Evolutionary conservation across 2,888 invertebrate species (phyloP).

Genomic region (Acanthococcus lagerstroemiae): DNA sequence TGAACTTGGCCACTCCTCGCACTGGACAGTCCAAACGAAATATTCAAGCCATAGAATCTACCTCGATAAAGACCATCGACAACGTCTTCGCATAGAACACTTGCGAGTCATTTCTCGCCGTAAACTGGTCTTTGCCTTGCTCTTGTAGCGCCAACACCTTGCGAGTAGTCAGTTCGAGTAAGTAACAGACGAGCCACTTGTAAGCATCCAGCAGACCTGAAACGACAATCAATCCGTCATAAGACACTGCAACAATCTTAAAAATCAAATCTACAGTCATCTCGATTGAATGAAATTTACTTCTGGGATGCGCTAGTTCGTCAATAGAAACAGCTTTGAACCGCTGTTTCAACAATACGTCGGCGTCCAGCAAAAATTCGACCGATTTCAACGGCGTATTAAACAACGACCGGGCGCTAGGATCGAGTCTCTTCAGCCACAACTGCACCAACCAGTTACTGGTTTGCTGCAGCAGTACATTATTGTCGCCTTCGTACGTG

Average conservation of each 20-base stretch:
- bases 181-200: constrained; percentile 72
- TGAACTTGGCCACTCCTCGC: no score
- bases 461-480: constrained; percentile 74
- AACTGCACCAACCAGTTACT: constrained; percentile 70
- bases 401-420: constrained; percentile 40
- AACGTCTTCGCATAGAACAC: constrained; percentile 69
- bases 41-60: no score
- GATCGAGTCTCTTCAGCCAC: constrained; percentile 43
- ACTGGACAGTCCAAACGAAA: no score
- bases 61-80: constrained; percentile 72
- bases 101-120: constrained; percentile 74
- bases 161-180: constrained; percentile 57
- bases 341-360: constrained; percentile 47
- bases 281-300: constrained; percentile 42
- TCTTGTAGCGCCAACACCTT: constrained; percentile 48
- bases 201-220: constrained; percentile 56
- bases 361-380: constrained; percentile 52
- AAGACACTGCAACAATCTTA: not conserved
- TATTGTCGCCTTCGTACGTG: constrained; percentile 87
- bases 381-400: constrained; percentile 55
- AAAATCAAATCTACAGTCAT: not conserved
- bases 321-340: constrained; percentile 46
- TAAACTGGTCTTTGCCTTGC: constrained; percentile 55
- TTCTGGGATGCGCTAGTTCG: constrained; percentile 47
- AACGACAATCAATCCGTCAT: no score